Evolutionary conservation across 2,888 invertebrate species (phyloP).

Genomic region (Microctonus brassicae): DNA sequence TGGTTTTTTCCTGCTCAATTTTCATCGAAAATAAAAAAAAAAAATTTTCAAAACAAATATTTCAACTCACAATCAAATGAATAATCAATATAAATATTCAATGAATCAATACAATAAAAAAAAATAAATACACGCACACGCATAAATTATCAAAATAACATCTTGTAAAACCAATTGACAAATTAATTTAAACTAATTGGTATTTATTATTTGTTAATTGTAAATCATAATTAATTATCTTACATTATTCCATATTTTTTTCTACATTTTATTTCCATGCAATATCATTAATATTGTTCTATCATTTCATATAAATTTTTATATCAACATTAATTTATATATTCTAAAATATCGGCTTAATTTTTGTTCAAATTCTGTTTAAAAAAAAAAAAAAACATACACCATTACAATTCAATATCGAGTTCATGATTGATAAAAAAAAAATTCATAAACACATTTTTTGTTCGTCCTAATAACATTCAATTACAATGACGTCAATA

Average conservation of each 20-base stretch:
- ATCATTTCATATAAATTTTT: constrained; percentile 41
- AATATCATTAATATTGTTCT: constrained; percentile 29
- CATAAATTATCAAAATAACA: constrained; percentile 7
- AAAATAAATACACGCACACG: background rate
- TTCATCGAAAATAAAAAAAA: constrained; percentile 13
- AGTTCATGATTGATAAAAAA: constrained; percentile 56
- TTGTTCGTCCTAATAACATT: constrained; percentile 17
- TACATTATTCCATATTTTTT: constrained; percentile 33
- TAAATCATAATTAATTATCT: no score
- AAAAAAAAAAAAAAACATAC: constrained; percentile 60
- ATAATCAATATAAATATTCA: constrained; percentile 2
- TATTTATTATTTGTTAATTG: constrained; percentile 34
- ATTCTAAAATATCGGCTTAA: constrained; percentile 62
- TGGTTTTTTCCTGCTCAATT: constrained; percentile 47
- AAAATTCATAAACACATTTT: constrained; percentile 42
- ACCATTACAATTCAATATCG: constrained; percentile 47
- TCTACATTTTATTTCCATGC: constrained; percentile 35
- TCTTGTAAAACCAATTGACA: constrained; percentile 26
- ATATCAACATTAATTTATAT: constrained; percentile 45
- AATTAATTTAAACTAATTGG: constrained; percentile 38
- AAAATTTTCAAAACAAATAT: constrained; percentile 25
- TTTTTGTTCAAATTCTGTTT: constrained; percentile 62
- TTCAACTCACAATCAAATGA: constrained; percentile 33
- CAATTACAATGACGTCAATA: constrained; percentile 24
- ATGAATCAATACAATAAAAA: background rate